Evolutionary conservation across 2,113 vertebrate species (phyloP).

Genomic region (Morone saxatilis): DNA sequence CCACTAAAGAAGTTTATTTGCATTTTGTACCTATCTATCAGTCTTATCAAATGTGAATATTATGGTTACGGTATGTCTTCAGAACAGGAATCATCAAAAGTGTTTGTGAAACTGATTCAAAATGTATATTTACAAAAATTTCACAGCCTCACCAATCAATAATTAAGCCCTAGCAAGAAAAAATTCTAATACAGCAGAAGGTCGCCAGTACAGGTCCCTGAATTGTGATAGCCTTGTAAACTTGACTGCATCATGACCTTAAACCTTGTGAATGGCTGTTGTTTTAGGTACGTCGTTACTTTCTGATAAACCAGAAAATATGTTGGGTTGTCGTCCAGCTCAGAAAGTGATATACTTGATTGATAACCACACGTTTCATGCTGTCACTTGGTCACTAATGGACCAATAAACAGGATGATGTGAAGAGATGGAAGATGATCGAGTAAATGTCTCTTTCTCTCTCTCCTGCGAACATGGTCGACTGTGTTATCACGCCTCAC

Average conservation of each 20-base stretch:
- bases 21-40: no score
- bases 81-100: no score
- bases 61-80: no score
- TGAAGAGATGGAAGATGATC: conserved; percentile 59
- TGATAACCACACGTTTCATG: conserved; percentile 52
- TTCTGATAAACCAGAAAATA: conserved; percentile 22
- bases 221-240: conserved; percentile 23
- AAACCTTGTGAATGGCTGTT: conserved; percentile 27
- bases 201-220: neutral
- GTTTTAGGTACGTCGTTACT: conserved; percentile 23
- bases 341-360: conserved; percentile 60
- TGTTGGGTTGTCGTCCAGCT: conserved; percentile 19
- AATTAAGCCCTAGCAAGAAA: neutral
- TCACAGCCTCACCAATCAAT: neutral
- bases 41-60: no score
- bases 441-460: conserved; percentile 55
- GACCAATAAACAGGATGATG: conserved; percentile 71
- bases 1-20: no score
- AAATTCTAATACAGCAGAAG: no score
- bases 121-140: neutral
- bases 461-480: conserved; percentile 34
- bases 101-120: no score
- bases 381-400: conserved; percentile 75
- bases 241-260: conserved; percentile 27
- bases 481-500: conserved; percentile 56